Evolutionary conservation across 2,888 invertebrate species (phyloP).

Genomic region (Aelia acuminata): DNA sequence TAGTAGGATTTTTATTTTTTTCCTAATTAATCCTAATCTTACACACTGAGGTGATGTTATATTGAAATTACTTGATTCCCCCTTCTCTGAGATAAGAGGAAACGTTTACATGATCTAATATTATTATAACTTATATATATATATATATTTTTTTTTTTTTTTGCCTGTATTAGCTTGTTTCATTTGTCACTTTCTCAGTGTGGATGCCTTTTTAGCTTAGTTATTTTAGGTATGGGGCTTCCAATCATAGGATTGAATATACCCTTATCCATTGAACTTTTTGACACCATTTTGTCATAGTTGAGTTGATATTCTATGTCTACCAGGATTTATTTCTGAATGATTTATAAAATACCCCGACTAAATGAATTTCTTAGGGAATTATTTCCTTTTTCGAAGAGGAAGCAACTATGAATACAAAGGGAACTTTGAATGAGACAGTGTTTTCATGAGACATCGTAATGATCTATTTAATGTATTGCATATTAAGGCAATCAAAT

Average conservation of each 20-base stretch:
- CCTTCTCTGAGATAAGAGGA: neutral
- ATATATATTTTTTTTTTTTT: neutral
- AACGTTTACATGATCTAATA: too few relatives aligned
- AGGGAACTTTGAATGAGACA: too few relatives aligned
- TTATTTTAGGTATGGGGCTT: slow-evolving; percentile 25
- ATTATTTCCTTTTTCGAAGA: neutral
- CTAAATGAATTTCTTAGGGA: neutral
- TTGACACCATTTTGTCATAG: neutral
- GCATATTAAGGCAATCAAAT: neutral
- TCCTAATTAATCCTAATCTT: neutral
- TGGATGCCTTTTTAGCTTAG: slow-evolving; percentile 4
- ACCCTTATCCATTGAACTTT: neutral
- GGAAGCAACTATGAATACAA: neutral
- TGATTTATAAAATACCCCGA: neutral
- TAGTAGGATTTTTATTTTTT: neutral
- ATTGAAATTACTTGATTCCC: neutral
- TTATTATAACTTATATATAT: too few relatives aligned
- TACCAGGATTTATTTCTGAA: neutral
- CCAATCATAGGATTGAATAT: slow-evolving; percentile 7
- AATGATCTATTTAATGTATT: neutral
- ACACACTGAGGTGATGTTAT: slow-evolving; percentile 6
- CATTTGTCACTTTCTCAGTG: neutral
- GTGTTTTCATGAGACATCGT: neutral
- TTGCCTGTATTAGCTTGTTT: neutral
- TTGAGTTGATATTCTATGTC: neutral